Evolutionary conservation across 2,797 vertebrate species (phyloP).

Genomic region (Pyrocephalus nanus): DNA sequence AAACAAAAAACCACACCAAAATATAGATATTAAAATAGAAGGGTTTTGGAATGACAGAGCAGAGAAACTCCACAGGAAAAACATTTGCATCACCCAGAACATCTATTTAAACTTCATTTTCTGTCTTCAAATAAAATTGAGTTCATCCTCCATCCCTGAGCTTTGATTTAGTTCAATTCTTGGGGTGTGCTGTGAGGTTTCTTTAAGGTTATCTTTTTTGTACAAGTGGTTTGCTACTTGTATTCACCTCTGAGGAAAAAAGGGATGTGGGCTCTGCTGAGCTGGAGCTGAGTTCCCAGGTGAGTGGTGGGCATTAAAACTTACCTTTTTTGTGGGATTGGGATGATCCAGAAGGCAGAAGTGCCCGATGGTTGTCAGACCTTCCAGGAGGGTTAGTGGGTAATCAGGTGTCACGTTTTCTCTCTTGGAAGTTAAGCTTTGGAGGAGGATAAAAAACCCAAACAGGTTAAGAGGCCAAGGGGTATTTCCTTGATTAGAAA

Average conservation of each 20-base stretch:
- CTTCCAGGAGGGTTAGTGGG: constrained; percentile 92
- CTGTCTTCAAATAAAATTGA: background rate
- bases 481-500: background rate
- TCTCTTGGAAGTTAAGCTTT: constrained; percentile 81
- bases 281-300: background rate
- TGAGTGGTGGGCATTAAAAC: background rate
- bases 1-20: background rate
- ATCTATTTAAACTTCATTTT: background rate
- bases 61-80: background rate
- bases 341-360: constrained; percentile 91
- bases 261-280: background rate
- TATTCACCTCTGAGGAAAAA: background rate
- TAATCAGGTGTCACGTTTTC: constrained; percentile 97
- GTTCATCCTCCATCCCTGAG: background rate
- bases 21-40: background rate
- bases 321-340: constrained; percentile 83
- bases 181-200: background rate
- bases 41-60: background rate
- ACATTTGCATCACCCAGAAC: background rate
- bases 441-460: background rate
- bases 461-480: background rate
- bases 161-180: background rate
- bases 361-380: constrained; percentile 92
- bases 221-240: background rate
- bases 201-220: background rate